These are phyloP conservation scores for Hirtodrosophila duncani DNA, from an alignment of 2,888 invertebrate species.

Conservation along the genomic window DNA sequence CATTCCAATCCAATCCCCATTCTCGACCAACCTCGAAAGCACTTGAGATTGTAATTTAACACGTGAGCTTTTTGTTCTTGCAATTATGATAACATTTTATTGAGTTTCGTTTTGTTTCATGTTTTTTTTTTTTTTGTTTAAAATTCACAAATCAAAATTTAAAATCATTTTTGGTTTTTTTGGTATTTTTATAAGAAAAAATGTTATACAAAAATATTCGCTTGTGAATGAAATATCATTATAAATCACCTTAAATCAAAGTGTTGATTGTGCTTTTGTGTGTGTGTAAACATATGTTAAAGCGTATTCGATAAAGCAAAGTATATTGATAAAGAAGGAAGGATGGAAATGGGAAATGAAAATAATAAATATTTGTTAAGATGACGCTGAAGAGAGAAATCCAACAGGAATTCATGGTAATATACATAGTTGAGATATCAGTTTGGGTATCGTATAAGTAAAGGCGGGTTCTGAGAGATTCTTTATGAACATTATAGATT, in stretches of 20 bases:
- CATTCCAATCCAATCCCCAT: background rate
- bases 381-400: slow-evolving; percentile 1
- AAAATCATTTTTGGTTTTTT: too few species aligned
- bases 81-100: slow-evolving; percentile 49
- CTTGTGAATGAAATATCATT: slow-evolving; percentile 15
- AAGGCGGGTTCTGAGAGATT: too few species aligned
- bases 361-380: slow-evolving; percentile 15
- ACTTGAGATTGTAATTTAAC: slow-evolving; percentile 65
- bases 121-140: slow-evolving; percentile 30
- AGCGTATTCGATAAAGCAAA: slow-evolving; percentile 14
- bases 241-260: slow-evolving; percentile 58
- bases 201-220: slow-evolving; percentile 54
- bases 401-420: background rate
- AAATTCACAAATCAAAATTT: slow-evolving; percentile 33
- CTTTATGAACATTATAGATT: too few species aligned
- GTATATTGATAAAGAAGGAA: background rate
- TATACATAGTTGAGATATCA: slow-evolving; percentile 3
- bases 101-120: too few species aligned
- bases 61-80: slow-evolving; percentile 38
- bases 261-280: slow-evolving; percentile 46
- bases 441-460: too few species aligned
- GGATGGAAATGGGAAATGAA: slow-evolving; percentile 24
- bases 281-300: slow-evolving; percentile 10
- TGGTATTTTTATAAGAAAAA: slow-evolving; percentile 22
- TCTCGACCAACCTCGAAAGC: slow-evolving; percentile 42